Base-by-base conservation (phyloP, 37 sponge, comb jelly and placozoan genomes). In the Theonella swinhoei region DNA sequence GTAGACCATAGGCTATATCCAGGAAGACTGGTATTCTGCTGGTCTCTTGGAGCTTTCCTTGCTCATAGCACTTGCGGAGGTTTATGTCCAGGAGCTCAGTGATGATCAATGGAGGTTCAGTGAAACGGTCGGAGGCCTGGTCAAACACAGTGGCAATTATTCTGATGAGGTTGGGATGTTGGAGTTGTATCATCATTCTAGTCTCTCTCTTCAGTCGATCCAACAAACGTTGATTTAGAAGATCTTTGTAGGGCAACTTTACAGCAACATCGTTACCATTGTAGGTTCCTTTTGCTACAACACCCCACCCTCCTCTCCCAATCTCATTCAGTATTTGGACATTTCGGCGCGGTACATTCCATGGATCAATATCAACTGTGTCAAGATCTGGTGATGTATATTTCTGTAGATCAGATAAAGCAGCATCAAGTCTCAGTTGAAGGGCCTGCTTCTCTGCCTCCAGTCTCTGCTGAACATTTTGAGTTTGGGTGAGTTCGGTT, bases 71-170 rank as follows among this genome's bases (percentile, higher is more conserved):
- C 24, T 35, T 68, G 7, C 93, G 80, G 4, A 87, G 73, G 68
- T 79, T 77, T 32, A 73, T 71, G 34, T 92, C 88, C 83, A 92
- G 74, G 40, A 92, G 62, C 76, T 92, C 93, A 11, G 79, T 80
- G 14, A 92, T 58, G 17, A 92, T 81, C 19, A 85, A 31, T 34
- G 86, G 81, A 47, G 88, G 32, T 5, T 68, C 35, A n/a, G n/a
- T n/a, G n/a, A n/a, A n/a, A n/a, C n/a, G n/a, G n/a, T n/a, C n/a
- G n/a, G n/a, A n/a, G n/a, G n/a, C n/a, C n/a, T n/a, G n/a, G n/a
- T 72, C 76, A 74, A 66, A 41, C 71, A 80, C 83, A 63, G 78
- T 87, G 60, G 58, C 87, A 26, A 90, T 85, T 41, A 90, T 81
- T 39, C 79, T 72, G 24, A 90, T 42, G 3, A 88, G 81, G 74